Evolutionary conservation across 2,113 vertebrate genomes (phyloP).

Genomic region (Sebastes fasciatus): DNA sequence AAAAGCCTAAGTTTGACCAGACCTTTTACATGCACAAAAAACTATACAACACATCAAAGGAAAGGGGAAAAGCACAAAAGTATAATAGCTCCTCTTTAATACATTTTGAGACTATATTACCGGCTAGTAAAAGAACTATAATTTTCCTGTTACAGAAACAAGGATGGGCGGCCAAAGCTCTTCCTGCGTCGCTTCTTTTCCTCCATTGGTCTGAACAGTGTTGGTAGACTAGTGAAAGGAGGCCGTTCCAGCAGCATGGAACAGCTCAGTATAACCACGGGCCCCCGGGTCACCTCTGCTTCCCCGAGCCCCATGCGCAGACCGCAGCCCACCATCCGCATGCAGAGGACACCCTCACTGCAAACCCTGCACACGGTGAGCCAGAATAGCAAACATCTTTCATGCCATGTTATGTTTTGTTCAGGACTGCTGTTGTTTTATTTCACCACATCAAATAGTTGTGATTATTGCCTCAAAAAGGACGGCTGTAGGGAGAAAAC

Average conservation of each 20-base stretch:
- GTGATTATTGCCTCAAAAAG: background rate
- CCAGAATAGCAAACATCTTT: background rate
- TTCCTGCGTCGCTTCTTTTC: constrained; percentile 91
- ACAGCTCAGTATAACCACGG: constrained; percentile 79
- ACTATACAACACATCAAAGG: too few relatives aligned
- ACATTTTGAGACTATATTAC: background rate
- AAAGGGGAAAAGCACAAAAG: too few relatives aligned
- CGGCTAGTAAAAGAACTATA: background rate
- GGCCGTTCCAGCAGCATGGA: constrained; percentile 94
- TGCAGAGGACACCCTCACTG: constrained; percentile 91
- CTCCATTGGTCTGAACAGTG: constrained; percentile 89
- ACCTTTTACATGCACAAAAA: too few relatives aligned
- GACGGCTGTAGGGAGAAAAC: background rate
- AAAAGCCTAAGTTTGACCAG: too few relatives aligned
- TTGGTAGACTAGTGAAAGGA: constrained; percentile 89
- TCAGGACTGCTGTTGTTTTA: constrained; percentile 20
- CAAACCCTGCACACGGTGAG: constrained; percentile 92
- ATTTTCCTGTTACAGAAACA: constrained; percentile 62
- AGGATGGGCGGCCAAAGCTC: constrained; percentile 81
- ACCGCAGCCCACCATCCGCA: constrained; percentile 26
- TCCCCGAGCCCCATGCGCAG: constrained; percentile 75
- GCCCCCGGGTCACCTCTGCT: constrained; percentile 45
- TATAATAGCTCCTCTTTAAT: background rate
- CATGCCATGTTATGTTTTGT: background rate
- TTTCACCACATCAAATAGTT: constrained; percentile 11